Percentiles rank a stretch among this genome's conserved stretches.
phyloP scores from a whole-genome alignment of 2,797 vertebrate genomes.

The Pteronotus mesoamericanus region DNA sequence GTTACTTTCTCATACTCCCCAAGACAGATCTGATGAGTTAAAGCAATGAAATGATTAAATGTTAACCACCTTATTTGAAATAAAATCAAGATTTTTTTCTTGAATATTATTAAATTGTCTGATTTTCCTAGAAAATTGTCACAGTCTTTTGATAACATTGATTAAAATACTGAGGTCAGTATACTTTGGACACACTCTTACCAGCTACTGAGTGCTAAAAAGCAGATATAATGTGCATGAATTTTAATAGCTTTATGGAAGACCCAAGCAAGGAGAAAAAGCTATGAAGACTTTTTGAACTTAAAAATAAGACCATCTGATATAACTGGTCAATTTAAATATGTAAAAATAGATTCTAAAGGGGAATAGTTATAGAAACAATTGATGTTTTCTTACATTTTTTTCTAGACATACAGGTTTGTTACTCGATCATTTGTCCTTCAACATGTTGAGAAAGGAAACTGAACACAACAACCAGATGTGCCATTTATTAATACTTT shows the following conservation, averaged over 20 bases:
- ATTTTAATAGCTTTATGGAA: neutral
- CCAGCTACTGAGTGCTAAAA: neutral
- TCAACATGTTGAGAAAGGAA: neutral
- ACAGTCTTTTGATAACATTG: neutral
- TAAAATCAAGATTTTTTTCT: neutral
- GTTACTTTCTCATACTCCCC: neutral
- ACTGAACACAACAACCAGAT: neutral
- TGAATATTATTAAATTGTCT: neutral
- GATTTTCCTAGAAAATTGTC: neutral
- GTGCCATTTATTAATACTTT: neutral
- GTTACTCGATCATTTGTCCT: neutral
- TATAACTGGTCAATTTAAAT: neutral
- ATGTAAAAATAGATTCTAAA: neutral
- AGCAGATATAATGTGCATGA: neutral
- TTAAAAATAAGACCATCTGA: conserved; percentile 3
- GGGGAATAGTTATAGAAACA: neutral
- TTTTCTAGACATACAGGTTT: neutral
- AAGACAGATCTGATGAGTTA: neutral
- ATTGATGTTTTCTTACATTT: neutral
- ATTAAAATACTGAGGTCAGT: neutral
- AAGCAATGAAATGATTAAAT: neutral
- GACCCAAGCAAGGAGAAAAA: neutral
- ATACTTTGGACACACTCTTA: neutral
- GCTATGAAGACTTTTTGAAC: neutral
- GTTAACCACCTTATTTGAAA: neutral